Evolutionary conservation across 2,797 vertebrate species (phyloP).

Genomic region (Arctocebus calabarensis): DNA sequence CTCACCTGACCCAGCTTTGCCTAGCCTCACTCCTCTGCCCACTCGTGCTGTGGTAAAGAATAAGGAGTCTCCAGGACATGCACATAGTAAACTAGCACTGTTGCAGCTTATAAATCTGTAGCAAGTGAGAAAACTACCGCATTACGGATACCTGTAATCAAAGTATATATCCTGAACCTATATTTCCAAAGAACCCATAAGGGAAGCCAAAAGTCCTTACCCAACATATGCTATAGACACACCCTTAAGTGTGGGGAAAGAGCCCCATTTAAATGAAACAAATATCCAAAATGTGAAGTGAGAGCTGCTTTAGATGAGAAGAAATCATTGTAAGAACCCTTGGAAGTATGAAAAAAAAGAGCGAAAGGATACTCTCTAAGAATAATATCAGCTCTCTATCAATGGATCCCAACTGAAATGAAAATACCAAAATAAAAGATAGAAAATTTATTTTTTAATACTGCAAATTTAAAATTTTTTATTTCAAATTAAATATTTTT

Average conservation of each 20-base stretch:
- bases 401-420: background rate
- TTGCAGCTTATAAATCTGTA: no score
- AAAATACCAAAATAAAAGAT: background rate
- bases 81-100: no score
- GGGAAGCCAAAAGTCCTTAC: background rate
- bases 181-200: background rate
- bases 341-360: background rate
- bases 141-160: no score
- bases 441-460: background rate
- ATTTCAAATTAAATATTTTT: no score
- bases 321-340: background rate
- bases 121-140: no score
- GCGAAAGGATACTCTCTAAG: background rate
- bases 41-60: no score
- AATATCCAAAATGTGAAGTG: background rate
- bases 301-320: background rate
- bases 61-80: no score
- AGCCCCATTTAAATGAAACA: background rate
- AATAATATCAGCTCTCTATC: background rate
- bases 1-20: no score
- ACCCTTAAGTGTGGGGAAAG: background rate
- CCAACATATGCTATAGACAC: background rate
- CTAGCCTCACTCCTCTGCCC: no score
- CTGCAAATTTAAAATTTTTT: no score
- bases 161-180: no score